These are phyloP conservation scores for Sialia sialis DNA, from an alignment of 2,113 vertebrate species.

Conservation along the genomic window DNA sequence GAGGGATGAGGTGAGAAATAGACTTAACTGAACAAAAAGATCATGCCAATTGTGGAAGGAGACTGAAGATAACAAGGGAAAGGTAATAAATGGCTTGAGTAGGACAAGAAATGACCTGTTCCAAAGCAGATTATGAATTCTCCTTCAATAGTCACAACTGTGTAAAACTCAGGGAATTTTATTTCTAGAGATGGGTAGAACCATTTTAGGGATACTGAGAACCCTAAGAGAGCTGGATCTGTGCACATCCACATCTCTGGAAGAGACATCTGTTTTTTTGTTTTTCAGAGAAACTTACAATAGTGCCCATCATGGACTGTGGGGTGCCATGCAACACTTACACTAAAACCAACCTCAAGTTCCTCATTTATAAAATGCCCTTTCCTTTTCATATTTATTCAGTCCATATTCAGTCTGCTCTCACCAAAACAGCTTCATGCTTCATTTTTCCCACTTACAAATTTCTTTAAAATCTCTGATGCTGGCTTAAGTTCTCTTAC, in stretches of 20 bases:
- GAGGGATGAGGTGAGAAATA: not conserved
- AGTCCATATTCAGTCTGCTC: not conserved
- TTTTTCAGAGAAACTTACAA: not conserved
- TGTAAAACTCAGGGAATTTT: not conserved
- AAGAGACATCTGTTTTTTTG: not conserved
- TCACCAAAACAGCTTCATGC: not conserved
- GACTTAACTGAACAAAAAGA: conserved; percentile 4
- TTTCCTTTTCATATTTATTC: not conserved
- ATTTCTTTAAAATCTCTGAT: not conserved
- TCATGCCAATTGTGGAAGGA: not conserved
- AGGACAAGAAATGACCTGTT: not conserved
- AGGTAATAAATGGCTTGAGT: not conserved
- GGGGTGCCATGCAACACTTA: not conserved
- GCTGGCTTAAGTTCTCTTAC: not conserved
- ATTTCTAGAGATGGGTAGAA: not conserved
- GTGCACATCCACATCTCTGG: not conserved
- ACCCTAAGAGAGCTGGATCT: not conserved
- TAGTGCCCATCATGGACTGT: not conserved
- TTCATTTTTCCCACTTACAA: not conserved
- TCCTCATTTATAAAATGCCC: not conserved
- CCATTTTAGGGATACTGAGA: not conserved
- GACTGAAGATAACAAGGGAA: not conserved
- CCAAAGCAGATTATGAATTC: not conserved
- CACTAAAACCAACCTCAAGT: not conserved
- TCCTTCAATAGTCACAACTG: not conserved